Percentiles rank a stretch among this genome's conserved stretches.
phyloP scores from a whole-genome alignment of 2,888 invertebrate species.

The Geotrupes spiniger region DNA sequence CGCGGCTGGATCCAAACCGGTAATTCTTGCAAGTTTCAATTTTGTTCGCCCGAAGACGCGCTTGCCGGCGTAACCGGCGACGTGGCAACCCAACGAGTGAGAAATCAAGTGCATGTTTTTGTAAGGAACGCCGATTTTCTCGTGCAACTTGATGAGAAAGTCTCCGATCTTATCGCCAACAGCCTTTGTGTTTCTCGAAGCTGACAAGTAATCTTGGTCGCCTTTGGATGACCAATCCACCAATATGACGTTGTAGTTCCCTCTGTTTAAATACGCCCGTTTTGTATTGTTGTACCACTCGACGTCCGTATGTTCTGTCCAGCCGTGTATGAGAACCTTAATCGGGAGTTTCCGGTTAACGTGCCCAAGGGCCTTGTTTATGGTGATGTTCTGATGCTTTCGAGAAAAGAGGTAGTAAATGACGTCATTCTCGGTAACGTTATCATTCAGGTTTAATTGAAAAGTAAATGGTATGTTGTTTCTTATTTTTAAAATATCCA shows the following conservation, averaged over 20 bases:
- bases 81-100: conserved; percentile 41
- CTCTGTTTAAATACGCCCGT: conserved; percentile 46
- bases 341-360: conserved; percentile 14
- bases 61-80: conserved; percentile 39
- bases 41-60: conserved; percentile 28
- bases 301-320: conserved; percentile 46
- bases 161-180: conserved; percentile 38
- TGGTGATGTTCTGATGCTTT: conserved; percentile 5
- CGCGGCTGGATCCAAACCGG: conserved; percentile 56
- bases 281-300: conserved; percentile 42
- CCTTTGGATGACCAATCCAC: conserved; percentile 52
- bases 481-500: conserved; percentile 11
- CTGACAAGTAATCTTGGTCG: conserved; percentile 37
- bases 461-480: conserved; percentile 12
- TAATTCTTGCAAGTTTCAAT: conserved; percentile 47
- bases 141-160: conserved; percentile 30
- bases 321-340: conserved; percentile 52
- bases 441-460: not conserved
- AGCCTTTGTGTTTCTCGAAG: conserved; percentile 33
- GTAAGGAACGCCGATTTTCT: conserved; percentile 30
- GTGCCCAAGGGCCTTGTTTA: not conserved
- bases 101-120: conserved; percentile 32
- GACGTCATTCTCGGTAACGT: conserved; percentile 2
- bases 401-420: conserved; percentile 9
- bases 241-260: conserved; percentile 51